Percentiles rank a stretch among this genome's conserved stretches.
Conservation (phyloP, 1,140 invertebrate genomes). For the Sitodiplosis mosellana region DNA sequence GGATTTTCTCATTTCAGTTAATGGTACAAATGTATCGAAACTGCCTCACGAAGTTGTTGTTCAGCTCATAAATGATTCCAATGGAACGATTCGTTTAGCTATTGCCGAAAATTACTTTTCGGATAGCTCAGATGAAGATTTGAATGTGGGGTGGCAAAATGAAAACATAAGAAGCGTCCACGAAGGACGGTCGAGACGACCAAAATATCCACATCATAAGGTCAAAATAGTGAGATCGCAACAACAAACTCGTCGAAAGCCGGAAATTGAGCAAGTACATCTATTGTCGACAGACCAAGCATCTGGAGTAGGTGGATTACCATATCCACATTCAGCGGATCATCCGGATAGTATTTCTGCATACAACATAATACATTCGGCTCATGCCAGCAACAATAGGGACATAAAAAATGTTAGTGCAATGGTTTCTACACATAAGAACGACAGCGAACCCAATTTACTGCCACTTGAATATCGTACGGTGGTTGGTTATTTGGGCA, state of each 20-base stretch:
- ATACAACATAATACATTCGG: conserved; percentile 8
- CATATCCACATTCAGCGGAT: conserved; percentile 13
- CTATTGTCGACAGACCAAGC: background rate
- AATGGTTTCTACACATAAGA: conserved; percentile 12
- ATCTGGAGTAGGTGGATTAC: conserved; percentile 4
- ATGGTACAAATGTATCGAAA: conserved; percentile 73
- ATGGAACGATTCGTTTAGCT: conserved; percentile 57
- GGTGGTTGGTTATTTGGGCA: conserved; percentile 84
- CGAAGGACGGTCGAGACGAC: background rate
- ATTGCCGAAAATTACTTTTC: conserved; percentile 78
- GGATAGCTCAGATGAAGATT: conserved; percentile 39
- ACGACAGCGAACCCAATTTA: background rate
- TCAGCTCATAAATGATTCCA: conserved; percentile 66
- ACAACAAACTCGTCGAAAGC: background rate
- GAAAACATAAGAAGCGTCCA: background rate
- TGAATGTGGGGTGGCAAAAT: conserved; percentile 7
- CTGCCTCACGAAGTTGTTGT: conserved; percentile 85
- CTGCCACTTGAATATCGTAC: conserved; percentile 49
- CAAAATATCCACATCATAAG: conserved; percentile 4
- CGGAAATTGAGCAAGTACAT: background rate
- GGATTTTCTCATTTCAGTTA: conserved; percentile 81
- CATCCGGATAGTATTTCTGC: conserved; percentile 9
- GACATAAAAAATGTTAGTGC: conserved; percentile 26
- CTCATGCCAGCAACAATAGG: conserved; percentile 9
- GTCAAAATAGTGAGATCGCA: background rate